Evolutionary conservation across 2,888 invertebrate genomes (phyloP).

Genomic region (Ethmia dodecea): DNA sequence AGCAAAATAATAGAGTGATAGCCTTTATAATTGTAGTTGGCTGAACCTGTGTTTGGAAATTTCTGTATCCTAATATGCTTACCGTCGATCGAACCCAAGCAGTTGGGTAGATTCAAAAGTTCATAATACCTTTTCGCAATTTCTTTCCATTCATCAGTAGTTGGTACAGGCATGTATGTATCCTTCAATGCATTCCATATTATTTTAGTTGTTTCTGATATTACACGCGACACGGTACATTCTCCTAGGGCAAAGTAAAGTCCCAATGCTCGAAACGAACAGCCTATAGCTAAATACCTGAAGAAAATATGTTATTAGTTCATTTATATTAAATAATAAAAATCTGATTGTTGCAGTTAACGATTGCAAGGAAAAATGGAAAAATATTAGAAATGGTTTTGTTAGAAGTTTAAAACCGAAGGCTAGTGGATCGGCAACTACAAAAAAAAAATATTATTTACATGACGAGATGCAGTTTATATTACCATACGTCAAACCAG

Average conservation of each 20-base stretch:
- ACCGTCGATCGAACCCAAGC: slow-evolving; percentile 1
- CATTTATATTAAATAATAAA: too few species aligned
- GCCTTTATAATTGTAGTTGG: too few species aligned
- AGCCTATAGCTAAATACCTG: slow-evolving; percentile 11
- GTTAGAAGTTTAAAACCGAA: too few species aligned
- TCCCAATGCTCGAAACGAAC: slow-evolving; percentile 10
- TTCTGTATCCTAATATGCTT: slow-evolving; percentile 3
- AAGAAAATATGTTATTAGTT: slow-evolving; percentile 3
- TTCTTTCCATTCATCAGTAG: slow-evolving; percentile 2
- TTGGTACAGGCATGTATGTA: slow-evolving; percentile 5
- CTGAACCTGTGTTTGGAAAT: slow-evolving; percentile 10
- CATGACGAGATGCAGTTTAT: too few species aligned
- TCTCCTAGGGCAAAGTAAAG: slow-evolving; percentile 10
- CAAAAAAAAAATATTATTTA: too few species aligned
- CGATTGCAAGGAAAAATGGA: too few species aligned
- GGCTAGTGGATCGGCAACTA: too few species aligned
- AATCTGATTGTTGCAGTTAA: too few species aligned
- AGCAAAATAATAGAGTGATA: slow-evolving; percentile 10
- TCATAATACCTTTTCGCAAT: slow-evolving; percentile 2
- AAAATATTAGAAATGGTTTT: too few species aligned
- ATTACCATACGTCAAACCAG: too few species aligned
- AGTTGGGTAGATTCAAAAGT: slow-evolving; percentile 5
- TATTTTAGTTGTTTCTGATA: slow-evolving; percentile 12
- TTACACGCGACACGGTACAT: slow-evolving; percentile 5
- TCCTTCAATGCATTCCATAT: slow-evolving; percentile 8